Base-by-base conservation (phyloP, 2,888 invertebrate species). In the Operophtera brumata region DNA sequence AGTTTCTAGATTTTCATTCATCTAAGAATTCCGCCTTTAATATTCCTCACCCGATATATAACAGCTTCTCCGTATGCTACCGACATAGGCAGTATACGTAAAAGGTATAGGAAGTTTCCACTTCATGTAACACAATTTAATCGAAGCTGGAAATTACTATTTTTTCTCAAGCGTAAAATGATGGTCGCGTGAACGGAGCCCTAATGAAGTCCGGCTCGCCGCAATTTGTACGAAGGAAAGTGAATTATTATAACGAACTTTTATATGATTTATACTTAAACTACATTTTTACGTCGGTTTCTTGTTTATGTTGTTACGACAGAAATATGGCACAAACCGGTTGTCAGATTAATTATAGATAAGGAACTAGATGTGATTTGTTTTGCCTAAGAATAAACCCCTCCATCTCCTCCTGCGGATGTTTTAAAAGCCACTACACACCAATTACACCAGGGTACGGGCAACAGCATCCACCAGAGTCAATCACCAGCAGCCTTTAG, bases 181-280 rank as follows among this genome's bases (percentile, higher is more conserved):
- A 51, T 45, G 54, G 46, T 64, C 54, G 58, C 62, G 64, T 64
- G 62, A 57, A 60, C 52, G 43, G 14, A 44, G 25, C 53, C 42
- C 13, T 58, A 61, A 60, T 61, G 59, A 64, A 56, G 59, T 56
- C 57, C 47, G 52, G 54, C 39, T 57, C 45, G 47, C 41, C 52
- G 34, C 59, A 60, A 63, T 63, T 60, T 61, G 51, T 63, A 47
- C 47, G 59, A 54, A 53, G 61, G 56, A 58, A 65, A 62, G 56
- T 62, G 58, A 62, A 42, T 36, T 49, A 42, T 37, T 46, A 59
- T 61, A 54, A 54, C 42, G 48, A 55, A 57, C 53, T 59, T 64
- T 54, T 53, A 45, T 51, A 48, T 47, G 48, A 52, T 55, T 54
- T 47, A 47, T 57, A 35, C n/a, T n/a, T n/a, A 34, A n/a, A 42